phyloP scores from a whole-genome alignment of 2,113 vertebrate genomes.

The Erythrocercus mccallii region DNA sequence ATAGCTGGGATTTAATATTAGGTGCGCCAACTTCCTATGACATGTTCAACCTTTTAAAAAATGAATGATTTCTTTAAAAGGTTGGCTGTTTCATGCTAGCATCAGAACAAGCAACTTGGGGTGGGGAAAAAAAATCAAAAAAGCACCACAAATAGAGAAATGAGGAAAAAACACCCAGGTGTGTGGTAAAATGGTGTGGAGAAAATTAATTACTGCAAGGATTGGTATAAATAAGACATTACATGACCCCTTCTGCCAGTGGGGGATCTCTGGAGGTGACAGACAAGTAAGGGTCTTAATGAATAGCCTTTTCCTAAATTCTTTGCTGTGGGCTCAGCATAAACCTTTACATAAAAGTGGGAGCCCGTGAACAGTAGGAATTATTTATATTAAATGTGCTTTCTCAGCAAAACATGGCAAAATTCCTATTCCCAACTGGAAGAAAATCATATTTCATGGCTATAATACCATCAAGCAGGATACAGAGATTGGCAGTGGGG shows the following conservation, averaged over 20 bases:
- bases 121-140: slow-evolving; percentile 23
- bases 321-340: slow-evolving; percentile 25
- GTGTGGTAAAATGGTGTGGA: not conserved
- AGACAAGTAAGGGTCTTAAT: slow-evolving; percentile 36
- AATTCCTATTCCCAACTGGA: slow-evolving; percentile 48
- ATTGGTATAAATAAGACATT: slow-evolving; percentile 43
- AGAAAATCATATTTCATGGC: slow-evolving; percentile 50
- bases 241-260: slow-evolving; percentile 22
- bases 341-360: slow-evolving; percentile 30
- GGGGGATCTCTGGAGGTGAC: slow-evolving; percentile 20
- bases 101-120: slow-evolving; percentile 61
- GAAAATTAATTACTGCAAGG: slow-evolving; percentile 40
- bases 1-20: slow-evolving; percentile 68
- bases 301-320: slow-evolving; percentile 36
- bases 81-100: slow-evolving; percentile 71
- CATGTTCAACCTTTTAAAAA: slow-evolving; percentile 81
- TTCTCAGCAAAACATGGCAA: slow-evolving; percentile 48
- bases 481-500: not conserved
- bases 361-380: slow-evolving; percentile 12
- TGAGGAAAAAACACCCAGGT: not conserved
- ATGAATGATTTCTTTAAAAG: slow-evolving; percentile 84
- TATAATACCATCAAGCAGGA: not conserved
- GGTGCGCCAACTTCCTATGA: slow-evolving; percentile 61
- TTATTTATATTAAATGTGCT: slow-evolving; percentile 53
- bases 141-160: slow-evolving; percentile 19